Base-by-base conservation (phyloP, 2,888 invertebrate genomes). In the Lochmaea crataegi region DNA sequence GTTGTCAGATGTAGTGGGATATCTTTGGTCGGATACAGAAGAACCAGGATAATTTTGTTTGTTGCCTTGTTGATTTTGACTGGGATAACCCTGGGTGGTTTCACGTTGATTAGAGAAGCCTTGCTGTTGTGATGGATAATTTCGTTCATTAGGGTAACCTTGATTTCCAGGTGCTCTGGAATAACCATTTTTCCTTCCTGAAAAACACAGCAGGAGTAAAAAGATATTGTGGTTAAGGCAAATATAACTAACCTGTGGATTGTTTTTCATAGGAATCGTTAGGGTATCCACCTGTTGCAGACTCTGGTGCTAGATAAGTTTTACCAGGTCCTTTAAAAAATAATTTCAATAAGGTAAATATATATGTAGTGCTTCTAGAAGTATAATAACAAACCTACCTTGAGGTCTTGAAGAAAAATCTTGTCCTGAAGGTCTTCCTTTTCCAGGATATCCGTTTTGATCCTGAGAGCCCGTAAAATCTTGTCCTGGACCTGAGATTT, bases 71-170 rank as follows among this genome's bases (percentile, higher is more conserved):
- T 48, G 81, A 74, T 32, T 61, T 18, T 45, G 22, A 68, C 84
- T 82, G n/a, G 84, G 83, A 38, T 85, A 83, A 10, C 79, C 80
- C 71, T 79, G 83, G 68, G 82, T 81, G 65, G 81, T 77, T 77
- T 77, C 65, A 16, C 18, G 38, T 63, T 66, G 32, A 79, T 82
- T 73, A 76, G 82, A 64, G 18, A 64, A 68, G 5, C 64, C 64
- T 63, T 63, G 68, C 65, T 82, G 82, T 76, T 82, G 81, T 65
- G 32, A 38, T 38, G 32, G 32, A 38, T 38, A 38, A 9, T 38
- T 38, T 38, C 6, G 32, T 38, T 38, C 32, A 1, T 38, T 38
- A 38, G 32, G 32, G 5, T 38, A 38, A 9, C 32, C 79, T 18
- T 65, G 63, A 82, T 41, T 63, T 7, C 56, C 56, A 45, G 76